Percentiles rank a stretch among this genome's conserved stretches.
Evolutionary conservation across 2,888 invertebrate species (phyloP).

Genomic region (Chymomyza fuscimana): DNA sequence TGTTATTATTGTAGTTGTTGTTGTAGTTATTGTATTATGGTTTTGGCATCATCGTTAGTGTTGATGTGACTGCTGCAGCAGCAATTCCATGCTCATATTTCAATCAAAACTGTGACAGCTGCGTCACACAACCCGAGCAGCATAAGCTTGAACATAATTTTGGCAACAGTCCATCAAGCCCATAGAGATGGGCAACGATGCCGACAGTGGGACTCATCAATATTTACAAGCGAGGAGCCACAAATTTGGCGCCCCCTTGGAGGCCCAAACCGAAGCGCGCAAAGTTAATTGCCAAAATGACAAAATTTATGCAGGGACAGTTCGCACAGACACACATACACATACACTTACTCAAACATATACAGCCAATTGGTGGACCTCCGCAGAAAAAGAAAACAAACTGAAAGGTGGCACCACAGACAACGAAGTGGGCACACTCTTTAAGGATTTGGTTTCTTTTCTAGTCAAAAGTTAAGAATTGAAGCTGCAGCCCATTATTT

Average conservation of each 20-base stretch:
- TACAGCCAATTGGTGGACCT: constrained; percentile 43
- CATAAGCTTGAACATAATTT: constrained; percentile 74
- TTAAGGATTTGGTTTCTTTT: not conserved
- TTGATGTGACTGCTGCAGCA: constrained; percentile 10
- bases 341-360: not conserved
- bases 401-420: not conserved
- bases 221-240: constrained; percentile 72
- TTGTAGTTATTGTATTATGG: constrained; percentile 33
- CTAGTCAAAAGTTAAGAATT: too few species aligned
- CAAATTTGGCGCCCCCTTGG: constrained; percentile 58
- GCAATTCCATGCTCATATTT: constrained; percentile 62
- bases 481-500: too few species aligned
- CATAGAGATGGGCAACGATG: not conserved
- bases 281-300: constrained; percentile 72
- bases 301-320: constrained; percentile 60
- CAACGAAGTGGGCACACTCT: not conserved
- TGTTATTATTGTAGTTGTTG: not conserved
- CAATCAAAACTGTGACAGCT: constrained; percentile 73
- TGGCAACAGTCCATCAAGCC: constrained; percentile 71
- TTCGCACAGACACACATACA: constrained; percentile 8
- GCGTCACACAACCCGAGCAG: constrained; percentile 48
- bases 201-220: constrained; percentile 53
- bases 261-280: constrained; percentile 33
- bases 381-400: not conserved
- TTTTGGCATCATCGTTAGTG: not conserved